A percentile compares a stretch with the other conserved stretches of the same genome.
These are phyloP conservation scores for Tanaodytes sp. DNA, from an alignment of 2,888 invertebrate species.

Conservation along the genomic window DNA sequence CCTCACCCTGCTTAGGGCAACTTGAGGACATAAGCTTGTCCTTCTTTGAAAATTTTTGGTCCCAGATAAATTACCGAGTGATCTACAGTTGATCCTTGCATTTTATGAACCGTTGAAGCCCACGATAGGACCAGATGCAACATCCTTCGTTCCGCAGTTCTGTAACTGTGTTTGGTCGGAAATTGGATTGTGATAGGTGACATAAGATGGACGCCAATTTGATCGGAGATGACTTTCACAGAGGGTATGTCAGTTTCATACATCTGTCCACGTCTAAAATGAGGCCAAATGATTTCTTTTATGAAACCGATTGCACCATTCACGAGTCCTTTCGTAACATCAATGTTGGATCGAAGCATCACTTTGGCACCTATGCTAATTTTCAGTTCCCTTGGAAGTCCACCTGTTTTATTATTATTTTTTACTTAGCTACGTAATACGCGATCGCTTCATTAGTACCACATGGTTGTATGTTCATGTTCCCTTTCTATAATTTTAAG, in stretches of 20 bases:
- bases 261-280: neutral
- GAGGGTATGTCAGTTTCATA: neutral
- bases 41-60: slow-evolving; percentile 12
- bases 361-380: neutral
- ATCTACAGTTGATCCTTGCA: slow-evolving; percentile 28
- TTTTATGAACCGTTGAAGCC: slow-evolving; percentile 24
- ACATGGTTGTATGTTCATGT: slow-evolving; percentile 64
- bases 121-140: slow-evolving; percentile 4
- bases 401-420: slow-evolving; percentile 10
- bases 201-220: slow-evolving; percentile 1
- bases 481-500: slow-evolving; percentile 61
- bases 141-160: slow-evolving; percentile 21
- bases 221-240: neutral
- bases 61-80: slow-evolving; percentile 17
- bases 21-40: slow-evolving; percentile 15
- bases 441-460: neutral
- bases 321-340: slow-evolving; percentile 7
- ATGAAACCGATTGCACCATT: slow-evolving; percentile 19
- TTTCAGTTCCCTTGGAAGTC: neutral
- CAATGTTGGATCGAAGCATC: slow-evolving; percentile 14
- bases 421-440: neutral
- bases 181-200: slow-evolving; percentile 7
- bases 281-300: slow-evolving; percentile 13
- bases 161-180: slow-evolving; percentile 17
- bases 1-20: slow-evolving; percentile 4